These are phyloP conservation scores for Hirundichthys speculiger DNA, from an alignment of 2,113 vertebrate genomes.

Conservation along the genomic window DNA sequence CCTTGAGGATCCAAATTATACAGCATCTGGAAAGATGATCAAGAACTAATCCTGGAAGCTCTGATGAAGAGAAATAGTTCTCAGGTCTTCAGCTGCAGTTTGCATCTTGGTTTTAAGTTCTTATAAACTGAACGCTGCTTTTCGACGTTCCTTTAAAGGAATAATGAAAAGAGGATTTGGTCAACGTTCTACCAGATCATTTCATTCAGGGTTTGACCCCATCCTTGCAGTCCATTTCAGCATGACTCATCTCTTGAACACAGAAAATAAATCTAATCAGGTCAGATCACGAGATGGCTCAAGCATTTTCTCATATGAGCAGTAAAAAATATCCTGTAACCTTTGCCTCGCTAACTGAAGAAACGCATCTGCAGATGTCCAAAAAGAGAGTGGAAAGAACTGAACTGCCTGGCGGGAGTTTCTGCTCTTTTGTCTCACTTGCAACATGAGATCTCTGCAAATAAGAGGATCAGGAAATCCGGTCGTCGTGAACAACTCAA, in stretches of 20 bases:
- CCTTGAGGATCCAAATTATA: constrained; percentile 6
- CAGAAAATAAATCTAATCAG: constrained; percentile 24
- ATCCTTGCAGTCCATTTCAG: constrained; percentile 28
- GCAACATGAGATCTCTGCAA: constrained; percentile 27
- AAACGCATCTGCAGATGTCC: not conserved
- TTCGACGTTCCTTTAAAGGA: too few species aligned
- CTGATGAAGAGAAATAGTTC: not conserved
- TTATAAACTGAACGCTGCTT: not conserved
- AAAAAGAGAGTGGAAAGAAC: not conserved
- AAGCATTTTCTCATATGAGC: not conserved
- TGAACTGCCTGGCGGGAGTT: not conserved
- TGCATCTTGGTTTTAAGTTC: not conserved
- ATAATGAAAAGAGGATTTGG: not conserved
- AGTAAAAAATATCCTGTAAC: not conserved
- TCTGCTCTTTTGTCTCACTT: not conserved
- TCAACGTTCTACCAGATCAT: not conserved
- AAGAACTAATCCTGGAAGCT: not conserved
- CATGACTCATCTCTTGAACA: not conserved
- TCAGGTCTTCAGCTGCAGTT: not conserved
- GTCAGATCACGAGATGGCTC: not conserved
- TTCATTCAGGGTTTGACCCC: not conserved
- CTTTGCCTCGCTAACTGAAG: too few species aligned
- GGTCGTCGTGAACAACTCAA: constrained; percentile 6
- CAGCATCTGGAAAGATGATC: not conserved
- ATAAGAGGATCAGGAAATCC: constrained; percentile 36